Percentiles rank a stretch among this genome's conserved stretches.
These are phyloP conservation scores for Tiaroga cobitis DNA, from an alignment of 2,797 vertebrate genomes.

Conservation along the genomic window DNA sequence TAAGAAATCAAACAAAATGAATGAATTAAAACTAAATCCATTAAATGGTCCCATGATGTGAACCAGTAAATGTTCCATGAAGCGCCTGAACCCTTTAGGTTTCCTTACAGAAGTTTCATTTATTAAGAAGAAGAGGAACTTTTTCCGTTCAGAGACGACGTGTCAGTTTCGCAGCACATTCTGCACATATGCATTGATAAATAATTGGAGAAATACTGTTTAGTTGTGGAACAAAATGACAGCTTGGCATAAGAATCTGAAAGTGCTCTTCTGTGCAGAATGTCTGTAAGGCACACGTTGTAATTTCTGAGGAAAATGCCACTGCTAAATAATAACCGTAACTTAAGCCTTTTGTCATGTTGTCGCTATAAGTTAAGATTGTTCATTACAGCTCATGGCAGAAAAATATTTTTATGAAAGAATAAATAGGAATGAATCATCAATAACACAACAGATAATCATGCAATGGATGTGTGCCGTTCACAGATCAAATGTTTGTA, in stretches of 20 bases:
- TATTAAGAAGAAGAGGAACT: neutral
- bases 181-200: conserved; percentile 16
- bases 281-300: neutral
- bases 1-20: too few species aligned
- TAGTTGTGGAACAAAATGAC: conserved; percentile 27
- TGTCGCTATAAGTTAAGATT: neutral
- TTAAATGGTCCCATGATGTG: too few species aligned
- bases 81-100: too few species aligned
- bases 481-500: neutral
- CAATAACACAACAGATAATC: neutral
- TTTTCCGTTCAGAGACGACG: too few species aligned
- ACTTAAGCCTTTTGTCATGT: neutral
- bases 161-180: neutral
- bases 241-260: neutral
- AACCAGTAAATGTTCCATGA: too few species aligned
- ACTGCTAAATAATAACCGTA: neutral
- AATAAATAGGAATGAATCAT: neutral
- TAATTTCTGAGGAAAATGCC: conserved; percentile 24
- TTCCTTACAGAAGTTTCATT: neutral
- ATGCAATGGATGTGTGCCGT: neutral
- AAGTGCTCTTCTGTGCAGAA: conserved; percentile 15
- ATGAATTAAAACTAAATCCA: too few species aligned
- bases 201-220: conserved; percentile 6
- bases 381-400: neutral
- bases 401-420: neutral